A percentile compares a stretch with the other conserved stretches of the same genome.
Evolutionary conservation across 37 sponge, comb jelly and placozoan genomes (phyloP).

Genomic region (Theonella swinhoei): DNA sequence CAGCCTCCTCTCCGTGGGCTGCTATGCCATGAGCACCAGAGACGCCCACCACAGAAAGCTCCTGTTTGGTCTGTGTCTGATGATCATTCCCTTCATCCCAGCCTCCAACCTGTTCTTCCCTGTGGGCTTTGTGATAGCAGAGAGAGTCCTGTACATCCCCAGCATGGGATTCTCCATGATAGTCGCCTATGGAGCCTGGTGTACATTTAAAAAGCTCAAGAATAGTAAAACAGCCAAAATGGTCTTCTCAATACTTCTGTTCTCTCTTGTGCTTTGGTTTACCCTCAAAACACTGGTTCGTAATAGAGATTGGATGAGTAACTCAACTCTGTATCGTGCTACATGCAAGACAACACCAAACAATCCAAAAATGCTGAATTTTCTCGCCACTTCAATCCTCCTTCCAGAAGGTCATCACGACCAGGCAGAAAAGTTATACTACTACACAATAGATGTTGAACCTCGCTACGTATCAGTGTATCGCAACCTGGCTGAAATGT

Average conservation of each 20-base stretch:
- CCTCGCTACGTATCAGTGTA: slow-evolving; percentile 62
- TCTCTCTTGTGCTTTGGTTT: slow-evolving; percentile 7
- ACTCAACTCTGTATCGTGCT: slow-evolving; percentile 56
- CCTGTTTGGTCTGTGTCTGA: background rate
- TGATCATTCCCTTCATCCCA: slow-evolving; percentile 30
- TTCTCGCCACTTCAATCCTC: slow-evolving; percentile 69
- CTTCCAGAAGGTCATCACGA: slow-evolving; percentile 21
- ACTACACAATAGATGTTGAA: slow-evolving; percentile 48
- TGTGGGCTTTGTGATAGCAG: slow-evolving; percentile 74
- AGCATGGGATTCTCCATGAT: slow-evolving; percentile 65
- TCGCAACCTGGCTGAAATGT: slow-evolving; percentile 69
- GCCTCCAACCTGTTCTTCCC: slow-evolving; percentile 92
- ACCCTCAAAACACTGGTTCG: slow-evolving; percentile 39
- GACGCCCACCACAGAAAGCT: background rate
- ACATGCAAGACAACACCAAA: slow-evolving; percentile 56
- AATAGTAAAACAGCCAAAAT: background rate
- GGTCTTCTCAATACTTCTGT: background rate
- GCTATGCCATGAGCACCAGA: background rate
- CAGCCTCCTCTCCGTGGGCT: slow-evolving; percentile 7
- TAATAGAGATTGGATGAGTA: slow-evolving; percentile 53
- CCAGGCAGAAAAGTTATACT: slow-evolving; percentile 60
- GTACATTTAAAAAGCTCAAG: background rate
- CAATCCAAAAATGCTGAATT: slow-evolving; percentile 78
- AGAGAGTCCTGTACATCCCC: slow-evolving; percentile 86
- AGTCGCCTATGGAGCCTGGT: slow-evolving; percentile 12